phyloP scores from a whole-genome alignment of 2,797 vertebrate genomes.

The Vireo griseus region DNA sequence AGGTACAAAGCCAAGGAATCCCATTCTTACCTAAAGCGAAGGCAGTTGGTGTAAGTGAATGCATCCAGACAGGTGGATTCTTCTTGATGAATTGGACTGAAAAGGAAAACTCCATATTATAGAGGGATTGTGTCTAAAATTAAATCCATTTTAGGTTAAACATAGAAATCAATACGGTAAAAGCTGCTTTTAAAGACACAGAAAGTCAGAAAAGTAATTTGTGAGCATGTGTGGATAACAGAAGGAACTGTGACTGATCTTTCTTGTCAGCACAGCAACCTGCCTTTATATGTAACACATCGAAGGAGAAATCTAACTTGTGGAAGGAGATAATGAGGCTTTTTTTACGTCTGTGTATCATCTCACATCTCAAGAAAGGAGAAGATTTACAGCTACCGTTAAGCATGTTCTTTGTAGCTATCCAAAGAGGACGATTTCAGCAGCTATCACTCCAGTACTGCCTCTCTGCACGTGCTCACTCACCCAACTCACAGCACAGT shows the following conservation, averaged over 20 bases:
- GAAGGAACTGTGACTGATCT: not conserved
- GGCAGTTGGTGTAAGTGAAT: not conserved
- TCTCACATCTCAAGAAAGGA: not conserved
- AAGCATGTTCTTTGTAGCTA: not conserved
- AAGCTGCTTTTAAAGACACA: not conserved
- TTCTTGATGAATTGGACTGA: not conserved
- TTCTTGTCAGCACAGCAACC: not conserved
- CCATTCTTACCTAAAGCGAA: not conserved
- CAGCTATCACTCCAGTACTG: not conserved
- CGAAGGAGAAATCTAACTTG: not conserved
- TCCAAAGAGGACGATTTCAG: not conserved
- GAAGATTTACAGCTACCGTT: not conserved
- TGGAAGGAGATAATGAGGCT: not conserved
- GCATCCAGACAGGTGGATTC: not conserved
- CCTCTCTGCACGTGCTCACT: not conserved
- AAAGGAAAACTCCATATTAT: not conserved
- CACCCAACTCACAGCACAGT: not conserved
- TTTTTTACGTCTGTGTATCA: not conserved
- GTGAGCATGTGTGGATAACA: not conserved
- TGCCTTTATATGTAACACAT: not conserved
- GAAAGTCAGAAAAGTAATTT: not conserved
- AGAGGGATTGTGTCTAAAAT: not conserved
- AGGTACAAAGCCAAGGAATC: not conserved
- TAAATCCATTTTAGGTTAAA: not conserved
- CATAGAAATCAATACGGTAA: not conserved